Evolutionary conservation across 2,888 invertebrate genomes (phyloP), one percentile per base, ranked within the genome.

Genomic region (Leptinotarsa juncta): DNA sequence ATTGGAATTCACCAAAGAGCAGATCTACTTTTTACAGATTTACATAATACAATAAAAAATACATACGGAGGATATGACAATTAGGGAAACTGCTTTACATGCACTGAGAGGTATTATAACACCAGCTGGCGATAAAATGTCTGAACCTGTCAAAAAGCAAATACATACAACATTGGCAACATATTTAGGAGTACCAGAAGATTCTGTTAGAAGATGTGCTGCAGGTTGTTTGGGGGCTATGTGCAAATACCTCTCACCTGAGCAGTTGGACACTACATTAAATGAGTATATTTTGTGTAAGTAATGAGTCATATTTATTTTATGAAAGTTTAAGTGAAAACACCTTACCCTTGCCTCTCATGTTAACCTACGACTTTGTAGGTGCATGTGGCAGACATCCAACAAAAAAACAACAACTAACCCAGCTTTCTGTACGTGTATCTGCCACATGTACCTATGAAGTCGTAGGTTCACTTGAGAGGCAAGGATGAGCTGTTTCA

Each of bases 1-100:
- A 96, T 97, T 77, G 90, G 94, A 32, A 98, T 99, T 81, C 98
- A 99, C 89, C 95, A 95, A 69, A 92, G 97, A 77, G 95, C 97
- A 0, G 99, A 99, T 90, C 96, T 97, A 12, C 90, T 99, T n/a
- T 97, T 98, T 88, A 92, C 93, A 16, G 99, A 99, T 86, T 91
- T 99, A 85, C 95, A 97, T 86, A 94, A 94, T 84, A 94, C 94
- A 57, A 92, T 97, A 73, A 95, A 95, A 87, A 92, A n/a, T n/a
- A n/a, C n/a, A 91, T 81, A 91, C 94, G 0, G 97, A 97, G 84
- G 98, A 98, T 87, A 91, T 94, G 49, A 91, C 94, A 62, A 92
- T 74, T 83, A 93, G 96, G 80, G 98, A 98, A 89, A 98, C 98
- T 3, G 95, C 96, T 91, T 89, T 98, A 76, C 97, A 97, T 87